phyloP scores from a whole-genome alignment of 2,113 vertebrate genomes.

The Uria lomvia region DNA sequence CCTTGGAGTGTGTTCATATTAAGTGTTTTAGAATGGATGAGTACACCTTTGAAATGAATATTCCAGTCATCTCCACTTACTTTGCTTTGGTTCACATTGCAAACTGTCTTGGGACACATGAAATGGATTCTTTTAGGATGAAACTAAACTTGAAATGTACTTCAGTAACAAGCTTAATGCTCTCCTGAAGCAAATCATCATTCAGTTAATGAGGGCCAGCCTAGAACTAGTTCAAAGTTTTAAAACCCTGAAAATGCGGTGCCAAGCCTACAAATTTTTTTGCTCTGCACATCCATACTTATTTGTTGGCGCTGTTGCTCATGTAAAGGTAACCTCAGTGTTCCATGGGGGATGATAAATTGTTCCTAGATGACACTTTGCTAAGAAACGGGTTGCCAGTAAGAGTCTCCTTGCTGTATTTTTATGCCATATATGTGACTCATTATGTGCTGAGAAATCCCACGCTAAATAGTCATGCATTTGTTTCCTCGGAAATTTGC shows the following conservation, averaged over 20 bases:
- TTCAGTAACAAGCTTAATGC: neutral
- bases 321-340: neutral
- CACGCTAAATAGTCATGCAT: neutral
- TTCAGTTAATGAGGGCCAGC: neutral
- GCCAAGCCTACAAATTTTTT: neutral
- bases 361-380: neutral
- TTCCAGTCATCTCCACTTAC: neutral
- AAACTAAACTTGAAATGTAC: neutral
- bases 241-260: neutral
- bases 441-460: neutral
- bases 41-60: neutral
- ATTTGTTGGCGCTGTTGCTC: fast-evolving
- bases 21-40: neutral
- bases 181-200: neutral
- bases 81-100: neutral
- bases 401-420: neutral
- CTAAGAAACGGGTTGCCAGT: neutral
- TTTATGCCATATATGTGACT: neutral
- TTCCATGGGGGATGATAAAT: neutral
- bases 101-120: neutral
- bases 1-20: neutral
- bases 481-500: neutral
- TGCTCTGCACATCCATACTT: neutral
- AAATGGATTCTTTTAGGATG: neutral
- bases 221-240: neutral